A percentile compares a stretch with the other conserved stretches of the same genome.
Evolutionary conservation across 2,888 invertebrate species (phyloP).

Genomic region (Oxystoma pomonae): DNA sequence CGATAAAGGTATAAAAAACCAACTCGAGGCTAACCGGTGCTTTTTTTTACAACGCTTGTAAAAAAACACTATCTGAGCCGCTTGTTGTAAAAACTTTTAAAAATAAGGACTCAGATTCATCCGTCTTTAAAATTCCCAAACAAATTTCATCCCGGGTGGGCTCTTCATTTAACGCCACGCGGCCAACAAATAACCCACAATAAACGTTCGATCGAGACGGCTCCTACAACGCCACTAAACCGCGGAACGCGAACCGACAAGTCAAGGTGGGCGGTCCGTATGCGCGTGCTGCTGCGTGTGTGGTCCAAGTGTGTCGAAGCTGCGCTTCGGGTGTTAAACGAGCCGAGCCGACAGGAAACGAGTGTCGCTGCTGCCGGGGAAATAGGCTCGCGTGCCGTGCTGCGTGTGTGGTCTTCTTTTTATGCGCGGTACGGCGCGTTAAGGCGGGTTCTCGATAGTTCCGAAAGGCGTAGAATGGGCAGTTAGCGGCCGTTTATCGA

Average conservation of each 20-base stretch:
- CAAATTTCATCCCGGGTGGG: neutral
- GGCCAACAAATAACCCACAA: neutral
- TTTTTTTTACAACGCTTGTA: too few species aligned
- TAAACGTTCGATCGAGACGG: neutral
- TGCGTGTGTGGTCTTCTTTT: neutral
- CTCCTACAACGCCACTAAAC: neutral
- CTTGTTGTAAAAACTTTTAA: too few species aligned
- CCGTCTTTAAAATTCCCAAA: too few species aligned
- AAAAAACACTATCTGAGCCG: too few species aligned
- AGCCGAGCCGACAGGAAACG: neutral
- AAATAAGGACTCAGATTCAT: too few species aligned
- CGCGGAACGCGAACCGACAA: neutral
- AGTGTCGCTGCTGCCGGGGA: neutral
- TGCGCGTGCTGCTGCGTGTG: neutral
- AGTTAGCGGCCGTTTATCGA: too few species aligned
- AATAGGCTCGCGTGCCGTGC: neutral
- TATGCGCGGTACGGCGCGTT: too few species aligned
- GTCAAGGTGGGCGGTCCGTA: neutral
- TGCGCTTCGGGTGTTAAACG: neutral
- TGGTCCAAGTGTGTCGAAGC: neutral
- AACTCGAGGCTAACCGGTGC: too few species aligned
- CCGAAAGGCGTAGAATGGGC: too few species aligned
- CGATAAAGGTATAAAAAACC: too few species aligned
- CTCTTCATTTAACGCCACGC: neutral
- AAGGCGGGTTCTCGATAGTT: too few species aligned